Base-by-base conservation (phyloP, 2,113 vertebrate species). In the Rousettus leschenaultii region DNA sequence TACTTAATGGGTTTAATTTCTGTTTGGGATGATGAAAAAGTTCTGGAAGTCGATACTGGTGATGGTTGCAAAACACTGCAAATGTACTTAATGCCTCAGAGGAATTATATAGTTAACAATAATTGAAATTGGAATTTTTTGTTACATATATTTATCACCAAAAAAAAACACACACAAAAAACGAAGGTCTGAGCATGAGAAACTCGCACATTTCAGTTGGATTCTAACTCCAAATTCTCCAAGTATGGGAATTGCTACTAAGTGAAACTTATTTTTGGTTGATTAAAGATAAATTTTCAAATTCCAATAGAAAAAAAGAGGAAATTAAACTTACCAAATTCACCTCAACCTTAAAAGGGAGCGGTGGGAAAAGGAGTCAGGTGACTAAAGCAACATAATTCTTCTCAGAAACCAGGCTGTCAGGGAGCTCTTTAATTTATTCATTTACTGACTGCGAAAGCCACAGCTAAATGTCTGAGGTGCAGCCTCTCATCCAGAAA, bases 401-500 rank as follows among this genome's bases (percentile, higher is more conserved):
- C 87, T 80, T 45, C 77, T 96, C 93, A 86, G 66, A 94, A 94
- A 51, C 28, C 87, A 75, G 96, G 95, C 93, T 91, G 85, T 45
- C 63, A n/a, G 4, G 43, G 45, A 61, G 82, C n/a, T 0, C 74
- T 91, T 82, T 87, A 75, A 94, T 97, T 94, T 93, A 96, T 96
- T 93, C 96, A 93, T 95, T 91, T 94, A 97, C 91, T 94, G 92
- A 94, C 96, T 89, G 84, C 48, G 94, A 91, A 96, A 91, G 93
- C 61, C 85, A 77, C 61, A 48, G 89, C 94, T 86, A 88, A 97
- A 28, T 55, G 57, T 97, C 88, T 95, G 91, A 96, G 86, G 91
- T 59, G 91, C 68, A 63, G n/a, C 88, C 97, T 96, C 91, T 96
- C 91, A 96, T 88, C 90, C 86, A 95, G 96, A 96, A 97, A 88